Percentiles rank a stretch among this genome's conserved stretches.
phyloP scores from a whole-genome alignment of 1,140 invertebrate genomes.

The Listronotus oregonensis region DNA sequence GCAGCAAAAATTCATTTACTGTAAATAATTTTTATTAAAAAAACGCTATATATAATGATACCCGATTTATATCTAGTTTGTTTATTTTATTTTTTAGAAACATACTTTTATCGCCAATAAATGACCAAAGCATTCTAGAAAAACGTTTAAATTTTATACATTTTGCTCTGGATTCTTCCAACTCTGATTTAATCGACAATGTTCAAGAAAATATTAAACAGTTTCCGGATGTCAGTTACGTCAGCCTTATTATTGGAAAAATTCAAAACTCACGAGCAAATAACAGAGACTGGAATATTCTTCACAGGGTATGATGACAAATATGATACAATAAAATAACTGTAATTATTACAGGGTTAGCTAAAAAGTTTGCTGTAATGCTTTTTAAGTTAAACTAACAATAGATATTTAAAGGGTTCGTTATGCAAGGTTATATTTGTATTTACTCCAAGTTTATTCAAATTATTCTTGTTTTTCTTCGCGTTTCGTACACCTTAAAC shows the following conservation, averaged over 20 bases:
- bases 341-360: too few relatives aligned
- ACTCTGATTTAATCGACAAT: constrained; percentile 63
- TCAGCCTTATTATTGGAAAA: constrained; percentile 59
- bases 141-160: constrained; percentile 66
- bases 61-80: too few relatives aligned
- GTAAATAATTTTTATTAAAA: too few relatives aligned
- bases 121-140: constrained; percentile 60
- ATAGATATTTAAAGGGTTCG: too few relatives aligned
- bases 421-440: too few relatives aligned
- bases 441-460: too few relatives aligned
- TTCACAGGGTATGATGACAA: constrained; percentile 63
- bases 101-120: constrained; percentile 66
- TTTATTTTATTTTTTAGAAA: constrained; percentile 7
- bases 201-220: constrained; percentile 63
- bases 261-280: constrained; percentile 67
- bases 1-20: too few relatives aligned
- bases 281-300: constrained; percentile 68
- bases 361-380: too few relatives aligned
- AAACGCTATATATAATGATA: too few relatives aligned
- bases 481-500: too few relatives aligned
- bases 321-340: neutral
- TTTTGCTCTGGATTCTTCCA: constrained; percentile 63
- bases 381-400: too few relatives aligned
- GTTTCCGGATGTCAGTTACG: constrained; percentile 12
- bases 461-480: too few relatives aligned